phyloP scores from a whole-genome alignment of 2,888 invertebrate genomes.

The Unio pictorum region DNA sequence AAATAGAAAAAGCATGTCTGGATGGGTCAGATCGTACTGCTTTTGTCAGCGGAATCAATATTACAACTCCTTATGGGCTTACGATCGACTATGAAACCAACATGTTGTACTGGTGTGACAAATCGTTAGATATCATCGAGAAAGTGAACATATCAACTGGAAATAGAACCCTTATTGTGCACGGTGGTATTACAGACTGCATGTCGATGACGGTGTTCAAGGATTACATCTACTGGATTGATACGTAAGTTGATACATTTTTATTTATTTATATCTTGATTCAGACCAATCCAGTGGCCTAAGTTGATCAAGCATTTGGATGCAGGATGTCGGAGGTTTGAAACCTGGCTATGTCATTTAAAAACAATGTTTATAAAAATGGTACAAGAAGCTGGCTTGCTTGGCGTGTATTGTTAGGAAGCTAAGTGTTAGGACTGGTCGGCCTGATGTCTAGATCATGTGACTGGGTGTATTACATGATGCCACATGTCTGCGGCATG shows the following conservation, averaged over 20 bases:
- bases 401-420: too few relatives aligned
- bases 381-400: too few relatives aligned
- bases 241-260: slow-evolving; percentile 77
- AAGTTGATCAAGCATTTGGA: too few relatives aligned
- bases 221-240: slow-evolving; percentile 83
- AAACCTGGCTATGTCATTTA: too few relatives aligned
- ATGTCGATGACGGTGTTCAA: slow-evolving; percentile 79
- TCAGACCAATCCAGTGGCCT: too few relatives aligned
- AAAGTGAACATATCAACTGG: slow-evolving; percentile 34
- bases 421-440: too few relatives aligned
- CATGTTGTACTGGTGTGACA: slow-evolving; percentile 88
- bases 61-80: slow-evolving; percentile 81
- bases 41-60: slow-evolving; percentile 54
- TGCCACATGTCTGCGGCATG: too few relatives aligned
- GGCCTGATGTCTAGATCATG: too few relatives aligned
- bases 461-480: too few relatives aligned
- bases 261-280: too few relatives aligned
- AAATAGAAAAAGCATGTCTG: slow-evolving; percentile 83
- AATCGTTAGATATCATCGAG: slow-evolving; percentile 75
- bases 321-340: too few relatives aligned
- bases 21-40: slow-evolving; percentile 83
- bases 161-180: slow-evolving; percentile 20
- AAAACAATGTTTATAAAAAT: too few relatives aligned
- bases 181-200: slow-evolving; percentile 46
- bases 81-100: slow-evolving; percentile 82